phyloP scores from a whole-genome alignment of 2,888 invertebrate genomes.

The Sturmia bella region DNA sequence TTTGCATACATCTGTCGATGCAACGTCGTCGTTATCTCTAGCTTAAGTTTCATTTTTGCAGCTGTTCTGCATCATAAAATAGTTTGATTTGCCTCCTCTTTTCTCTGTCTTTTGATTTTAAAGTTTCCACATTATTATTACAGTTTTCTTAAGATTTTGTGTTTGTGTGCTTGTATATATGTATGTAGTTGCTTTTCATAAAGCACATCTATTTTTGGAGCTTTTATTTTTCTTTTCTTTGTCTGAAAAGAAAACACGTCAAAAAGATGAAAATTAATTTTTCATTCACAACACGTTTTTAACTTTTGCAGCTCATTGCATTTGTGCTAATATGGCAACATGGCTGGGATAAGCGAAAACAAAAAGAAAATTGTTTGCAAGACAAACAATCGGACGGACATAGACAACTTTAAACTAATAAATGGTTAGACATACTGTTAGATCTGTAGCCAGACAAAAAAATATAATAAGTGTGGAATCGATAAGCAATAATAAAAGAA shows the following conservation, averaged over 20 bases:
- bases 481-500: slow-evolving; percentile 1
- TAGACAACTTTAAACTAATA: slow-evolving; percentile 39
- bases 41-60: slow-evolving; percentile 62
- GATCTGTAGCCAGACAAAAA: not conserved
- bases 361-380: slow-evolving; percentile 9
- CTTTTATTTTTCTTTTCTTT: not conserved
- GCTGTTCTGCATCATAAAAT: slow-evolving; percentile 65
- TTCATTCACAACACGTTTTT: slow-evolving; percentile 68
- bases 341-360: slow-evolving; percentile 2
- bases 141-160: not conserved
- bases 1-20: slow-evolving; percentile 66
- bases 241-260: slow-evolving; percentile 30
- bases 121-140: slow-evolving; percentile 17
- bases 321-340: slow-evolving; percentile 55
- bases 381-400: slow-evolving; percentile 13
- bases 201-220: slow-evolving; percentile 4
- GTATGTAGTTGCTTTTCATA: slow-evolving; percentile 13
- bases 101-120: slow-evolving; percentile 5
- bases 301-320: slow-evolving; percentile 66
- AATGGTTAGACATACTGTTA: slow-evolving; percentile 32
- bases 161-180: slow-evolving; percentile 12
- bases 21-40: slow-evolving; percentile 59
- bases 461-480: not conserved
- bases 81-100: slow-evolving; percentile 44
- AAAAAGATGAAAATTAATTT: slow-evolving; percentile 65